These are phyloP conservation scores for Caenorhabditis parvicauda DNA, from an alignment of 2,888 invertebrate species.

Conservation along the genomic window DNA sequence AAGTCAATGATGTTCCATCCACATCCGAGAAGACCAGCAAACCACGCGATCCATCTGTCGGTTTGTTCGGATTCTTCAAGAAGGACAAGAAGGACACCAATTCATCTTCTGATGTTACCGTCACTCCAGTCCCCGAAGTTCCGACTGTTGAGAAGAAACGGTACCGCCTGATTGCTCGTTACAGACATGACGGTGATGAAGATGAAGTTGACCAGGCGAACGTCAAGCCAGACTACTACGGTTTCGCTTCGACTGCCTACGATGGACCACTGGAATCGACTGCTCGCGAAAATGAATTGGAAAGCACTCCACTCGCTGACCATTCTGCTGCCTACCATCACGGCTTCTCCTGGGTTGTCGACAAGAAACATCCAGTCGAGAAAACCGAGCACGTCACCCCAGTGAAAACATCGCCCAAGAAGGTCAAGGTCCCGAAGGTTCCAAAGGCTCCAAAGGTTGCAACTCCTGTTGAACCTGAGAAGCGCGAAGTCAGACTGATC, in stretches of 20 bases:
- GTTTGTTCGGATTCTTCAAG: too few species aligned
- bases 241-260: conserved; percentile 7
- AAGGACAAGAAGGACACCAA: too few species aligned
- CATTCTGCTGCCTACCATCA: conserved; percentile 25
- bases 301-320: conserved; percentile 14
- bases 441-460: conserved; percentile 2
- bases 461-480: conserved; percentile 9
- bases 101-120: too few species aligned
- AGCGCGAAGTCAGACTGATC: conserved; percentile 11
- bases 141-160: too few species aligned
- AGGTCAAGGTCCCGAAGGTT: background rate
- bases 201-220: conserved; percentile 15
- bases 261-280: conserved; percentile 28
- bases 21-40: too few species aligned
- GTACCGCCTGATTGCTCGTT: conserved; percentile 16
- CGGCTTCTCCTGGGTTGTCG: conserved; percentile 22
- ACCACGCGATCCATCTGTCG: too few species aligned
- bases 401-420: too few species aligned
- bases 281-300: conserved; percentile 14
- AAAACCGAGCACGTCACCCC: too few species aligned
- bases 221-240: conserved; percentile 14
- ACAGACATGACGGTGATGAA: conserved; percentile 31
- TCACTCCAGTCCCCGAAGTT: too few species aligned
- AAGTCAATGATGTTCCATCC: background rate
- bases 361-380: conserved; percentile 7